Percentiles rank a stretch among this genome's conserved stretches.
phyloP scores from a whole-genome alignment of 2,797 vertebrate species.

The Picus viridis region DNA sequence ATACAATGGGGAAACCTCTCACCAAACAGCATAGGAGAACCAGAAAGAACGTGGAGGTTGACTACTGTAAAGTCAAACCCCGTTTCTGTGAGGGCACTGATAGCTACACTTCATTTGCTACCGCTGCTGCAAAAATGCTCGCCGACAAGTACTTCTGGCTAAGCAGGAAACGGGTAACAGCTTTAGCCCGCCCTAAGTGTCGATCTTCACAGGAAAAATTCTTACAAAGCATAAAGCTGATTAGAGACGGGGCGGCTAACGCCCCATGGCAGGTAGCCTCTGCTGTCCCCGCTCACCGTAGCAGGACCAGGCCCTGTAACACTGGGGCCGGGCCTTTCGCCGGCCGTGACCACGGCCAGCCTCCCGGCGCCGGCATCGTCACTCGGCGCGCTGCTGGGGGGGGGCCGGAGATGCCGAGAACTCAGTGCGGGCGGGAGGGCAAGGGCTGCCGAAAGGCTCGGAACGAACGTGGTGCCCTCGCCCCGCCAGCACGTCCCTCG shows the following conservation, averaged over 20 bases:
- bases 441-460: too few species aligned
- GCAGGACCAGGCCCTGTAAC: neutral
- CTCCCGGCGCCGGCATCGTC: too few species aligned
- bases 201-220: neutral
- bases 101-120: neutral
- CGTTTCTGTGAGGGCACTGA: neutral
- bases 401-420: neutral
- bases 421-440: accelerated
- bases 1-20: neutral
- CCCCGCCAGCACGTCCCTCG: neutral
- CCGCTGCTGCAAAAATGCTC: neutral
- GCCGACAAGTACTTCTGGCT: neutral
- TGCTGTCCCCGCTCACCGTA: too few species aligned
- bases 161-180: neutral
- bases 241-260: neutral
- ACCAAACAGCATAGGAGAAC: neutral
- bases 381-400: neutral
- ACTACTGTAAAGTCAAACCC: neutral
- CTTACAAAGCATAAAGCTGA: neutral
- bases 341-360: neutral
- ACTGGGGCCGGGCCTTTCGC: neutral
- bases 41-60: neutral
- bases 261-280: neutral
- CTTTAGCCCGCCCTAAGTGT: neutral
- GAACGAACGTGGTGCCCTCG: neutral